Conservation (phyloP, 2,888 invertebrate species). For the Lasioglossum vierecki region DNA sequence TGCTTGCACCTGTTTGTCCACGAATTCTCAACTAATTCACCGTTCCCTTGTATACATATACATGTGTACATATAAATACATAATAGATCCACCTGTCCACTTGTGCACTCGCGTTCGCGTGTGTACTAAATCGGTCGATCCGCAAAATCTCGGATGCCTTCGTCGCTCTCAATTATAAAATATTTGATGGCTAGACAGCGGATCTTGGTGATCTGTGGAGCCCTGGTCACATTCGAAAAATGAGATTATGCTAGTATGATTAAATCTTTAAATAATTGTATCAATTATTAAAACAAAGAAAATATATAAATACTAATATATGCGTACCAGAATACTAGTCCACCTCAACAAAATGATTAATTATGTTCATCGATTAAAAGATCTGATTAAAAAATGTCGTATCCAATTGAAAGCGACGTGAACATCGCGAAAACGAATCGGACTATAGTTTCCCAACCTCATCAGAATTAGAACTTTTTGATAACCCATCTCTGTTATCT, state of each 20-base stretch:
- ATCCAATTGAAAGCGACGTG: not conserved
- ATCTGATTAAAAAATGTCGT: not conserved
- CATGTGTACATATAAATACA: conserved; percentile 30
- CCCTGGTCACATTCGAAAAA: not conserved
- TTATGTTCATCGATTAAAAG: not conserved
- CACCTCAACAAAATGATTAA: not conserved
- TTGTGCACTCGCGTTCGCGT: conserved; percentile 11
- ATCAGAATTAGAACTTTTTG: not conserved
- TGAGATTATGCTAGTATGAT: not conserved
- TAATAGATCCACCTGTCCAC: conserved; percentile 21
- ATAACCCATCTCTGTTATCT: not conserved
- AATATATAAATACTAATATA: too few relatives aligned
- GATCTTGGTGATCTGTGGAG: not conserved
- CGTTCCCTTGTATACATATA: conserved; percentile 33
- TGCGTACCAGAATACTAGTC: not conserved
- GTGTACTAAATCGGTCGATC: conserved; percentile 1
- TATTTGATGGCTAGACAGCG: too few relatives aligned
- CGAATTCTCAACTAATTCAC: not conserved
- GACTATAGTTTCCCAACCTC: not conserved
- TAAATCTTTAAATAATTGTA: not conserved
- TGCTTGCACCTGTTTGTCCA: conserved; percentile 29
- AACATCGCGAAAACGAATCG: not conserved
- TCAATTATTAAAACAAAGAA: not conserved
- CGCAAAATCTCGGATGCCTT: not conserved
- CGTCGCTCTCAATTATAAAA: not conserved